Base-by-base conservation (phyloP, 2,113 vertebrate genomes). In the Channa maculata region DNA sequence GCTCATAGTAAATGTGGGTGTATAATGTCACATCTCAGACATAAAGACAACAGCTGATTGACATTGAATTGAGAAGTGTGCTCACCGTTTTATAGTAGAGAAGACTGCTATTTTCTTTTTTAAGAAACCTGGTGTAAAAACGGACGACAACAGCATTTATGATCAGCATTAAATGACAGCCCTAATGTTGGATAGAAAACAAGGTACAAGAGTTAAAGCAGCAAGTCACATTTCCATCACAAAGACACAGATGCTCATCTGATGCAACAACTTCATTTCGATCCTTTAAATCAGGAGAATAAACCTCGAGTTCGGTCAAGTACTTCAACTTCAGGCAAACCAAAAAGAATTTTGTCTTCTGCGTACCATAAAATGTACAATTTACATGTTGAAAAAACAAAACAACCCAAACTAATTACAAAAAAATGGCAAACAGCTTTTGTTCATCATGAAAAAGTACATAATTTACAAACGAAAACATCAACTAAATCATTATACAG, bases 151-250 rank as follows among this genome's bases (percentile, higher is more conserved):
- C 89, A 87, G 87, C 84, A 89, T 91, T 79, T 52, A 79, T 85
- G 88, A 91, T 89, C 88, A 84, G 88, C 89, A 81, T 81, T 62
- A 83, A 75, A 89, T 71, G 76, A 91, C 84, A 91, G 92, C 88
- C 86, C 91, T 86, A 92, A 91, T 75, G 78, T 85, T 66, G 52
- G 83, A 89, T 80, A 84, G 82, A 90, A 91, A 82, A 89, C 80
- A 87, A 83, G 64, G 62, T 79, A 88, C 83, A 83, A 87, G 85
- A 89, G 70, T 76, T 87, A 91, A 92, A 93, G 90, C 90, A 92
- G 90, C 91, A 91, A 90, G 82, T 93, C 85, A 92, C 88, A 80
- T 89, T 92, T 92, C 70, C 81, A 85, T 88, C 91, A 91, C 80
- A 68, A 87, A 90, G 78, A 89, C 91, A 91, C 89, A 82, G 81